These are phyloP conservation scores for Anguilla obscura DNA, from an alignment of 2,797 vertebrate species.

Conservation along the genomic window DNA sequence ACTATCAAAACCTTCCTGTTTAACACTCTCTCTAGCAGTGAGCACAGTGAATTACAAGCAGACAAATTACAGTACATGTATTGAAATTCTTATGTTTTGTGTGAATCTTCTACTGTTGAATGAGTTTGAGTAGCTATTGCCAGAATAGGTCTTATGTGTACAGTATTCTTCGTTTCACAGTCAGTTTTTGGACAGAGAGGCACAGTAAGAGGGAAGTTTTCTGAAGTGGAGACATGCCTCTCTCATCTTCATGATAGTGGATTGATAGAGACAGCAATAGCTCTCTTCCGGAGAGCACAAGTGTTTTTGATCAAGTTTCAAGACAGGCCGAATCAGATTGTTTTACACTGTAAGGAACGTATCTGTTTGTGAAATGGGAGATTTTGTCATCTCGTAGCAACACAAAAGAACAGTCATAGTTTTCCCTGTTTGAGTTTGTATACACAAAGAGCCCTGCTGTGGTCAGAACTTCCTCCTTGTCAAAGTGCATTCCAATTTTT, in stretches of 20 bases:
- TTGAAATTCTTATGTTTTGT: not conserved
- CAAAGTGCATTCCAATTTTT: not conserved
- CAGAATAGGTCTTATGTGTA: not conserved
- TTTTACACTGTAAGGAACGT: not conserved
- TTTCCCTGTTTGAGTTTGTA: not conserved
- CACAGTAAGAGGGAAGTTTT: not conserved
- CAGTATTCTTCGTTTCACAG: not conserved
- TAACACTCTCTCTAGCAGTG: not conserved
- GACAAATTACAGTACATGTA: not conserved
- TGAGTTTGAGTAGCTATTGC: not conserved
- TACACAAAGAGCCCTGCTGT: not conserved
- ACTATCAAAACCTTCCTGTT: not conserved
- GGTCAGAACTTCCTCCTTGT: not conserved
- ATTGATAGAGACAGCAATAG: not conserved
- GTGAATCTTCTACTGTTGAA: not conserved
- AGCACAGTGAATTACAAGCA: not conserved
- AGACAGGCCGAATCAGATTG: not conserved
- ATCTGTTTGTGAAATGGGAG: conserved; percentile 16
- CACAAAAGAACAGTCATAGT: not conserved
- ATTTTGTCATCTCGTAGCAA: not conserved
- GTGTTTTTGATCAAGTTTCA: not conserved
- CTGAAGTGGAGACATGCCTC: not conserved
- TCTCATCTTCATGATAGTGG: not conserved
- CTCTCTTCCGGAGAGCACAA: not conserved
- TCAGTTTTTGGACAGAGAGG: not conserved